These are phyloP conservation scores for Sorex maritimensis DNA, from an alignment of 2,797 vertebrate species.

Conservation along the genomic window DNA sequence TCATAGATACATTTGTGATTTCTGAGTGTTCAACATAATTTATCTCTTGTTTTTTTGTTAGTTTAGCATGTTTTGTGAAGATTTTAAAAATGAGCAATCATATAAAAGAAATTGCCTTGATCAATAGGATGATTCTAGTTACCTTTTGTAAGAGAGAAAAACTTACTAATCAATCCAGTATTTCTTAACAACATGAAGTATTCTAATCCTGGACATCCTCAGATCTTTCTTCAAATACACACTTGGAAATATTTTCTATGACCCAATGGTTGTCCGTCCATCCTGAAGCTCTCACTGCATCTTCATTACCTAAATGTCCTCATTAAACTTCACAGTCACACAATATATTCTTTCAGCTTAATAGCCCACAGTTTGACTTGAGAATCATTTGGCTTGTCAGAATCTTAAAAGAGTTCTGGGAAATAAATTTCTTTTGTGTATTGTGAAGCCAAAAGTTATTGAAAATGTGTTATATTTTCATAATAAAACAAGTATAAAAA, in stretches of 20 bases:
- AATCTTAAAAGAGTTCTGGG: constrained; percentile 87
- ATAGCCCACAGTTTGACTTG: constrained; percentile 86
- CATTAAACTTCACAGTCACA: constrained; percentile 81
- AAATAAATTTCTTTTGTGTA: constrained; percentile 88
- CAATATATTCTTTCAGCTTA: constrained; percentile 82
- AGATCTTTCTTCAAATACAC: constrained; percentile 87
- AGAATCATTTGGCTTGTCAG: constrained; percentile 88
- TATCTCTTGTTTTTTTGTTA: constrained; percentile 34
- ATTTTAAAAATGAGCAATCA: constrained; percentile 87
- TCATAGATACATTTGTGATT: constrained; percentile 52
- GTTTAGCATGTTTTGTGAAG: constrained; percentile 78
- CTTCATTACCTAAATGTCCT: constrained; percentile 84
- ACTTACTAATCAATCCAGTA: constrained; percentile 88
- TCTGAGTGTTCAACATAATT: constrained; percentile 52
- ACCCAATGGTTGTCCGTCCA: constrained; percentile 89
- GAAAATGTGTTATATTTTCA: constrained; percentile 89
- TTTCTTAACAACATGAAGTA: constrained; percentile 90
- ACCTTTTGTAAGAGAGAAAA: constrained; percentile 85
- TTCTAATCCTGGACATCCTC: constrained; percentile 85
- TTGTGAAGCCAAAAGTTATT: constrained; percentile 89
- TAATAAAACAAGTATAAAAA: constrained; percentile 88
- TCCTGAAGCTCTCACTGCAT: constrained; percentile 88
- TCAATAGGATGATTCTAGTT: constrained; percentile 87
- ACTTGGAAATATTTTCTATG: constrained; percentile 87
- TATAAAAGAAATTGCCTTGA: constrained; percentile 83